Conservation (phyloP, 2,797 vertebrate species). For the Bucorvus abyssinicus region DNA sequence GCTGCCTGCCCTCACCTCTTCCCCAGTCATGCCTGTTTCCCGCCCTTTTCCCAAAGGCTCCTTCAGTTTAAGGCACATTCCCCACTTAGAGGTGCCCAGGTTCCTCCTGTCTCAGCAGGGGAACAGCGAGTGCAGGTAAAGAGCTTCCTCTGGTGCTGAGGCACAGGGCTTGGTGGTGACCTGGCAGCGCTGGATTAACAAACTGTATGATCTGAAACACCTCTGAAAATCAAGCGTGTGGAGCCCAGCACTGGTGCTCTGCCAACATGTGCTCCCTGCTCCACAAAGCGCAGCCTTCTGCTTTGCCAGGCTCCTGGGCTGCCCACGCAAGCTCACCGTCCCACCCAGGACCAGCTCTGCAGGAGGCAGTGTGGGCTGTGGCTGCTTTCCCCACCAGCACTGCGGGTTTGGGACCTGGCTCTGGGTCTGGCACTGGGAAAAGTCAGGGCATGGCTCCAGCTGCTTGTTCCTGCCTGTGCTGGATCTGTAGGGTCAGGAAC, state of each 20-base stretch:
- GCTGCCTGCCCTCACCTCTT: rapidly evolving
- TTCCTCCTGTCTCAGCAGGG: too few relatives aligned
- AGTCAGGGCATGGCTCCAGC: neutral
- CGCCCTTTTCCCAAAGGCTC: neutral
- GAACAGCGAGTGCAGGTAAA: too few relatives aligned
- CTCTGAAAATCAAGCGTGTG: rapidly evolving
- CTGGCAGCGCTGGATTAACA: too few relatives aligned
- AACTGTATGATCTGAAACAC: too few relatives aligned
- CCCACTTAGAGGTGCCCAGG: too few relatives aligned
- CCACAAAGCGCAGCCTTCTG: rapidly evolving
- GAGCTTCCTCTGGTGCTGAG: too few relatives aligned
- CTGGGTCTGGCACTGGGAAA: rapidly evolving
- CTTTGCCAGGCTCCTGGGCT: rapidly evolving
- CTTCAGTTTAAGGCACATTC: too few relatives aligned
- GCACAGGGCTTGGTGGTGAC: too few relatives aligned
- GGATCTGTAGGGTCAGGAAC: rapidly evolving
- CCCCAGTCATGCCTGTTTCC: rapidly evolving
- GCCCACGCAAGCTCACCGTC: rapidly evolving
- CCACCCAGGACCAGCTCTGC: rapidly evolving
- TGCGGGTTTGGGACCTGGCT: rapidly evolving
- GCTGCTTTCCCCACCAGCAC: rapidly evolving
- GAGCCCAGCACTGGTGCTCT: rapidly evolving
- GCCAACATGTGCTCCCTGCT: rapidly evolving
- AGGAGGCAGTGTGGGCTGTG: rapidly evolving
- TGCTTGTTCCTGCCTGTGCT: rapidly evolving